phyloP scores from a whole-genome alignment of 2,113 vertebrate species.

The Silurus meridionalis region DNA sequence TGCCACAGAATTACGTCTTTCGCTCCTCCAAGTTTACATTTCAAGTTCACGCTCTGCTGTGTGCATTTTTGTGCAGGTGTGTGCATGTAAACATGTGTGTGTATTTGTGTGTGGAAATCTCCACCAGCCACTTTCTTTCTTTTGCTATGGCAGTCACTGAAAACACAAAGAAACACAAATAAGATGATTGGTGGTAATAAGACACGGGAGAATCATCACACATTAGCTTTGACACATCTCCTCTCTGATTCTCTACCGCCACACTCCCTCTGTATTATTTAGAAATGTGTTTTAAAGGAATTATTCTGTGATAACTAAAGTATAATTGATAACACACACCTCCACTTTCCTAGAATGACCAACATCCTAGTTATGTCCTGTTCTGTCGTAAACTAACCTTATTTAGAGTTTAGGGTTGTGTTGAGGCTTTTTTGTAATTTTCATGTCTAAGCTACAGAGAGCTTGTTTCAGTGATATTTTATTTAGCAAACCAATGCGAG shows the following conservation, averaged over 20 bases:
- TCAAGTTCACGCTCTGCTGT: not conserved
- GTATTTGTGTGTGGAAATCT: not conserved
- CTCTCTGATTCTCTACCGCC: not conserved
- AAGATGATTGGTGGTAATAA: not conserved
- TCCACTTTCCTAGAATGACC: not conserved
- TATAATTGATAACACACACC: not conserved
- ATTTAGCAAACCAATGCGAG: not conserved
- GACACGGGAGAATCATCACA: not conserved
- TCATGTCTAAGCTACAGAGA: not conserved
- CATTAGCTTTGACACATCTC: not conserved
- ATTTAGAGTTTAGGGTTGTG: too few relatives aligned
- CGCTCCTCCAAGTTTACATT: not conserved
- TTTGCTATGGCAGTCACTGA: not conserved
- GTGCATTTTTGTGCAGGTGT: too few relatives aligned
- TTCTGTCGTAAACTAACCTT: too few relatives aligned
- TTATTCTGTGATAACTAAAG: not conserved
- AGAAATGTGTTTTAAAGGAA: not conserved
- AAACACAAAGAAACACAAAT: not conserved
- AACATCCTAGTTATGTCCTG: too few relatives aligned
- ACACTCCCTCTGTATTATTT: not conserved
- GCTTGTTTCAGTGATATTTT: not conserved
- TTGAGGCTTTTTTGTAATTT: not conserved
- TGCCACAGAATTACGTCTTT: not conserved
- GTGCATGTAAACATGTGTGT: not conserved
- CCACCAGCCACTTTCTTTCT: not conserved